Evolutionary conservation across 2,113 vertebrate species (phyloP).

Genomic region (Sarotherodon lohbergeri): DNA sequence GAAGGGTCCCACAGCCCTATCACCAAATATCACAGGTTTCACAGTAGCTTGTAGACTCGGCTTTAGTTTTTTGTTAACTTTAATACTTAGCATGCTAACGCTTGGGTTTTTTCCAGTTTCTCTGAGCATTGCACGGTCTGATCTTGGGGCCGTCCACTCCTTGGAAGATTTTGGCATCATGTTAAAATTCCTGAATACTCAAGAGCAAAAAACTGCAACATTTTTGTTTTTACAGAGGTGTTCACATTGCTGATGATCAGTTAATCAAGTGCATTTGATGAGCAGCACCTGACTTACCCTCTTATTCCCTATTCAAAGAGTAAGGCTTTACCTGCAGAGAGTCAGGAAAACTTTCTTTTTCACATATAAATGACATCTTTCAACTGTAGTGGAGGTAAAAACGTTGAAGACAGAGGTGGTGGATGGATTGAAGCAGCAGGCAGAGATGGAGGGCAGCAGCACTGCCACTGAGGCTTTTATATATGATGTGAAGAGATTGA

Average conservation of each 20-base stretch:
- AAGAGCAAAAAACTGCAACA: neutral
- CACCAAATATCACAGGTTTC: neutral
- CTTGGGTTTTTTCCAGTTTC: neutral
- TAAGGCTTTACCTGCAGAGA: neutral
- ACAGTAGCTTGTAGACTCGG: neutral
- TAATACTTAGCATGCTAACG: neutral
- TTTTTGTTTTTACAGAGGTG: neutral
- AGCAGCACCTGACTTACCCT: neutral
- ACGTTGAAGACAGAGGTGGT: neutral
- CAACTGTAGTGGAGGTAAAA: neutral
- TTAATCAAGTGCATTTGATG: neutral
- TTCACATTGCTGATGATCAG: neutral
- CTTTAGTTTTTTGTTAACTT: neutral
- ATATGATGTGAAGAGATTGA: neutral
- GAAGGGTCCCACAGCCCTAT: neutral
- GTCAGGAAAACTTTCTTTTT: neutral
- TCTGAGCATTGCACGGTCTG: neutral
- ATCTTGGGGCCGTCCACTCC: neutral
- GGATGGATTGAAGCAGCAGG: neutral
- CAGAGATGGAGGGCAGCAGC: neutral
- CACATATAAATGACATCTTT: neutral
- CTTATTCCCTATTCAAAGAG: neutral
- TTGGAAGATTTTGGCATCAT: neutral
- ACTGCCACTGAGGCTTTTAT: neutral
- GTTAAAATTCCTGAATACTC: neutral